Conservation (phyloP, 2,888 invertebrate species). For the Patella ulyssiponensis region DNA sequence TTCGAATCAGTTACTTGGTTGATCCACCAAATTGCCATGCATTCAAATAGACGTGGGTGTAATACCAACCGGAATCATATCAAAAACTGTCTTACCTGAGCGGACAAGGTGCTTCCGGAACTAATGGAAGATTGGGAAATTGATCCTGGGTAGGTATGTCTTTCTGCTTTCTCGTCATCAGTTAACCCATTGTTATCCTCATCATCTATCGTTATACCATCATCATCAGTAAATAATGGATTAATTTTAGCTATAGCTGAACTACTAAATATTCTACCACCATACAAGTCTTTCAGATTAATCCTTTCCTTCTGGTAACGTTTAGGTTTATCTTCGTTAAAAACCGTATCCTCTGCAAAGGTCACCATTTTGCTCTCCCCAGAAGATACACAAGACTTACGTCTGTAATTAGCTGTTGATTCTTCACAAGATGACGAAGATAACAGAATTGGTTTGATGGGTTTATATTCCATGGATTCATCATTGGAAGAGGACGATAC, state of each 20-base stretch:
- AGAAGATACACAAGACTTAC: conserved; percentile 6
- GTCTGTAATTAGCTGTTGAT: not conserved
- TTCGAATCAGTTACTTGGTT: too few relatives aligned
- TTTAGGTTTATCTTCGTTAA: conserved; percentile 54
- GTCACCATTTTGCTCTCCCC: conserved; percentile 52
- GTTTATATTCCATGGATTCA: conserved; percentile 15
- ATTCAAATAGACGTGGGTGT: too few relatives aligned
- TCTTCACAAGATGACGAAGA: conserved; percentile 21
- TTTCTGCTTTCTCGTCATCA: conserved; percentile 46
- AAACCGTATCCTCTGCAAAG: conserved; percentile 56
- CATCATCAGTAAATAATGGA: conserved; percentile 45
- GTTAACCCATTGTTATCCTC: conserved; percentile 37
- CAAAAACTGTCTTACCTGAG: conserved; percentile 13
- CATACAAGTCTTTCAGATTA: conserved; percentile 47
- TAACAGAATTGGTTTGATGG: conserved; percentile 22
- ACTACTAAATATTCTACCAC: conserved; percentile 42
- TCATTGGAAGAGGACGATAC: not conserved
- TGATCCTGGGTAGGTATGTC: conserved; percentile 18
- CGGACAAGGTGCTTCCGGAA: conserved; percentile 1
- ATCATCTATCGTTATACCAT: conserved; percentile 26
- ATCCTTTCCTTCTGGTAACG: conserved; percentile 50
- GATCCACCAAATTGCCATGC: too few relatives aligned
- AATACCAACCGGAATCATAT: conserved; percentile 25
- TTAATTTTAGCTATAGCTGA: conserved; percentile 47
- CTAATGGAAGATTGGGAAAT: not conserved